Evolutionary conservation across 1,140 invertebrate species (phyloP).

Genomic region (Marisa cornuarietis): DNA sequence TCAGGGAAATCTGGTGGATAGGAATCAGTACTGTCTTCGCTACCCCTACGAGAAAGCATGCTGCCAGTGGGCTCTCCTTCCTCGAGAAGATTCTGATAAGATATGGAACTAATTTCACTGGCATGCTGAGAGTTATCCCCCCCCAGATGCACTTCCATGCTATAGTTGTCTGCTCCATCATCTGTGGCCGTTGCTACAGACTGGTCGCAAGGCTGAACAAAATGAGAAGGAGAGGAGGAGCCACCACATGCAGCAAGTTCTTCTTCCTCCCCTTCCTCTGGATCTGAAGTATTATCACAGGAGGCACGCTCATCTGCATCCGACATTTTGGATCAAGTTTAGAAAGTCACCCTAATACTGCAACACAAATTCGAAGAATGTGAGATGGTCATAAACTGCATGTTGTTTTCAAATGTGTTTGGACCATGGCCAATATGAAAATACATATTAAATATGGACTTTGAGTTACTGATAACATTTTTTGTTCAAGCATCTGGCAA

Average conservation of each 20-base stretch:
- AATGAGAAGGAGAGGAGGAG: conserved; percentile 13
- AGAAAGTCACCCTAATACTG: too few relatives aligned
- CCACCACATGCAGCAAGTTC: conserved; percentile 45
- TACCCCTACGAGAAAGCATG: conserved; percentile 51
- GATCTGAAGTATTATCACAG: conserved; percentile 17
- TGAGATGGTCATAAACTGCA: too few relatives aligned
- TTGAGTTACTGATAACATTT: too few relatives aligned
- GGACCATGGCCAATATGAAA: too few relatives aligned
- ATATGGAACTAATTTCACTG: conserved; percentile 62
- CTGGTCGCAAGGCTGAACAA: conserved; percentile 12
- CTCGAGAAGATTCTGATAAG: conserved; percentile 60
- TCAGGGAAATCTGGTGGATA: conserved; percentile 53
- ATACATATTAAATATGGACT: too few relatives aligned
- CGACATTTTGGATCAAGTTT: conserved; percentile 17
- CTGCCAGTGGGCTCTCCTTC: conserved; percentile 47
- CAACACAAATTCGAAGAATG: too few relatives aligned
- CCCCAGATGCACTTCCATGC: conserved; percentile 61
- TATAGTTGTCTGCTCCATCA: conserved; percentile 54
- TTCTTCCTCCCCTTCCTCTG: conserved; percentile 25
- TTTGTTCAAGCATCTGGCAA: too few relatives aligned
- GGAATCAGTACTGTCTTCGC: conserved; percentile 59
- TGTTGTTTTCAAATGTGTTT: too few relatives aligned
- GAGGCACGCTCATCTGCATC: conserved; percentile 15
- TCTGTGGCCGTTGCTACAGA: conserved; percentile 20
- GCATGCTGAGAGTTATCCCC: conserved; percentile 59